phyloP scores from a whole-genome alignment of 1,140 invertebrate species.

The Papilio machaon region DNA sequence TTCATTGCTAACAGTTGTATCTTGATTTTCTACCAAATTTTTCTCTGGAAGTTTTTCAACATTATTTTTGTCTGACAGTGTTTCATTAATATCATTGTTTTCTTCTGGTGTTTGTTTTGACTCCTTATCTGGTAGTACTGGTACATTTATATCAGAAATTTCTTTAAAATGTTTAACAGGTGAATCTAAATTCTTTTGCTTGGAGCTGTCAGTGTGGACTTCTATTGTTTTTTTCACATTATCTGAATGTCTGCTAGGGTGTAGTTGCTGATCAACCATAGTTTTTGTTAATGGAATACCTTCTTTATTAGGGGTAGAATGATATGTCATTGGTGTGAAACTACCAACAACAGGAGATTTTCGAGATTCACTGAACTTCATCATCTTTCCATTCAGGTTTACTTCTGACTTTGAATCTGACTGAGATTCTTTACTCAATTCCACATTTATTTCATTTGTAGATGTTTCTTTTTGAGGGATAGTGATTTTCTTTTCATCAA shows the following conservation, averaged over 20 bases:
- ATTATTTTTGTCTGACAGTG: background rate
- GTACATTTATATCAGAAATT: conserved; percentile 44
- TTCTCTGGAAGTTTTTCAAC: no score
- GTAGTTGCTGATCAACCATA: conserved; percentile 74
- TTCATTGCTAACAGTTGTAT: background rate
- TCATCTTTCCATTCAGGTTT: conserved; percentile 69
- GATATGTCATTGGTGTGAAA: conserved; percentile 72
- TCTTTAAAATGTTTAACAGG: conserved; percentile 48
- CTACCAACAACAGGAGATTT: conserved; percentile 73
- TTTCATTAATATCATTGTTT: conserved; percentile 2
- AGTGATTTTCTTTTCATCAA: conserved; percentile 55
- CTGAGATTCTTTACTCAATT: conserved; percentile 47
- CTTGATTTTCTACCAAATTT: background rate
- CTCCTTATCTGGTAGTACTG: conserved; percentile 34
- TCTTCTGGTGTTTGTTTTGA: conserved; percentile 30
- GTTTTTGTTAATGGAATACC: conserved; percentile 74
- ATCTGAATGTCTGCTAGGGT: conserved; percentile 73
- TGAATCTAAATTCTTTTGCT: conserved; percentile 58
- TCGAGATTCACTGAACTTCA: conserved; percentile 72
- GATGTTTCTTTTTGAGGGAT: conserved; percentile 47
- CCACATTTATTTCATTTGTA: conserved; percentile 44
- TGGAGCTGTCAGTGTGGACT: conserved; percentile 70
- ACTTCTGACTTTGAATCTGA: conserved; percentile 61
- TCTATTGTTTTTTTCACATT: conserved; percentile 77
- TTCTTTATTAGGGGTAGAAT: conserved; percentile 77